Evolutionary conservation across 2,888 invertebrate species (phyloP).

Genomic region (Peribatodes rhomboidaria): DNA sequence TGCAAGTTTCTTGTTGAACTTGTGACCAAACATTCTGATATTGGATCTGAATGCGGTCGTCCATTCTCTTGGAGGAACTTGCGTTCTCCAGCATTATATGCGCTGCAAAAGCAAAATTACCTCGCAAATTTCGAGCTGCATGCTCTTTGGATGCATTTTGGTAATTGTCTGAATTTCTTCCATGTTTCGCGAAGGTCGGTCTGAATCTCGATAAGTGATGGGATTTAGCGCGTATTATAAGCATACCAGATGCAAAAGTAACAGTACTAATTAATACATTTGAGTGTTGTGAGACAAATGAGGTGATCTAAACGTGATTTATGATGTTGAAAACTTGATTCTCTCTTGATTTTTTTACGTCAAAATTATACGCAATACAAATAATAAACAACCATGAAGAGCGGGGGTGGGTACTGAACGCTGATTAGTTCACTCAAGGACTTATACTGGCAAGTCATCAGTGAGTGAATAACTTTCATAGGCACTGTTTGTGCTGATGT

Average conservation of each 20-base stretch:
- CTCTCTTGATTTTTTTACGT: too few relatives aligned
- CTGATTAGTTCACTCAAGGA: not conserved
- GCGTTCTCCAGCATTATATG: slow-evolving; percentile 53
- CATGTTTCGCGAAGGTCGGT: slow-evolving; percentile 61
- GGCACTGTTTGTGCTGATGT: not conserved
- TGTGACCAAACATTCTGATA: slow-evolving; percentile 54
- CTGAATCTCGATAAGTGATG: slow-evolving; percentile 61
- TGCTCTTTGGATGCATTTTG: slow-evolving; percentile 50
- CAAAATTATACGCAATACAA: too few relatives aligned
- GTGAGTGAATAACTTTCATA: not conserved
- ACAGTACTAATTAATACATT: slow-evolving; percentile 52
- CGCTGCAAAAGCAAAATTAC: slow-evolving; percentile 57
- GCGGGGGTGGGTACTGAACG: not conserved
- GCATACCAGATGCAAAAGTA: slow-evolving; percentile 49
- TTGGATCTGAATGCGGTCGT: slow-evolving; percentile 55
- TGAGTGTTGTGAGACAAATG: slow-evolving; percentile 40
- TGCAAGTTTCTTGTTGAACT: slow-evolving; percentile 55
- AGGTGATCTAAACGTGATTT: slow-evolving; percentile 20
- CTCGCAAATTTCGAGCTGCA: too few relatives aligned
- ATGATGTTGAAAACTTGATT: not conserved
- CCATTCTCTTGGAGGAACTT: slow-evolving; percentile 56
- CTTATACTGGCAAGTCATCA: not conserved
- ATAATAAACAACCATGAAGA: not conserved
- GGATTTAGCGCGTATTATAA: slow-evolving; percentile 61
- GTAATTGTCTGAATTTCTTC: slow-evolving; percentile 43